Evolutionary conservation across 2,888 invertebrate genomes (phyloP).

Genomic region (Hipparchia semele): DNA sequence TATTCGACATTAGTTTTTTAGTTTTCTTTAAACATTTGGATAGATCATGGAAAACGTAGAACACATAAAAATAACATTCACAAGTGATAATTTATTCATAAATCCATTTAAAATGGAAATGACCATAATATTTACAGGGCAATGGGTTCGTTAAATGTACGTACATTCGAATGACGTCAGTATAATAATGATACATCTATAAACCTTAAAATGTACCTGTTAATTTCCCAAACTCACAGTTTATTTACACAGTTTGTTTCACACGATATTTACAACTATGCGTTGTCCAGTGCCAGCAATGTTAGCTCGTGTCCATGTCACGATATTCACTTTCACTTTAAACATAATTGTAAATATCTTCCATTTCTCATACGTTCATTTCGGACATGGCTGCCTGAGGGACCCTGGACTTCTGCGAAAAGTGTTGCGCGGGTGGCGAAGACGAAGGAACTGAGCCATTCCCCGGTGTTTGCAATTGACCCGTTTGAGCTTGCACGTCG

Average conservation of each 20-base stretch:
- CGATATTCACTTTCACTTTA: conserved; percentile 64
- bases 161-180: conserved; percentile 30
- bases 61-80: conserved; percentile 18
- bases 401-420: conserved; percentile 82
- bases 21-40: conserved; percentile 17
- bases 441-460: conserved; percentile 69
- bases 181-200: conserved; percentile 36
- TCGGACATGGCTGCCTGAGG: conserved; percentile 94
- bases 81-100: conserved; percentile 24
- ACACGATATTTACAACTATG: conserved; percentile 79
- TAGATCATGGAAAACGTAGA: conserved; percentile 6
- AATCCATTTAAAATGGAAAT: conserved; percentile 52
- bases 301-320: conserved; percentile 52
- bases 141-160: conserved; percentile 38
- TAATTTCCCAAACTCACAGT: conserved; percentile 51
- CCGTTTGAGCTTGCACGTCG: conserved; percentile 78
- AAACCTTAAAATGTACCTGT: conserved; percentile 58
- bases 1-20: conserved; percentile 27
- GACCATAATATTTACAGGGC: conserved; percentile 43
- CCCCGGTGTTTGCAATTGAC: conserved; percentile 69
- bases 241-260: conserved; percentile 55
- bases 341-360: conserved; percentile 83
- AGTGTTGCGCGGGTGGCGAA: conserved; percentile 74
- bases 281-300: conserved; percentile 58
- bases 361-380: conserved; percentile 93